phyloP scores from a whole-genome alignment of 2,113 vertebrate genomes.

The Haliaeetus leucogaster region DNA sequence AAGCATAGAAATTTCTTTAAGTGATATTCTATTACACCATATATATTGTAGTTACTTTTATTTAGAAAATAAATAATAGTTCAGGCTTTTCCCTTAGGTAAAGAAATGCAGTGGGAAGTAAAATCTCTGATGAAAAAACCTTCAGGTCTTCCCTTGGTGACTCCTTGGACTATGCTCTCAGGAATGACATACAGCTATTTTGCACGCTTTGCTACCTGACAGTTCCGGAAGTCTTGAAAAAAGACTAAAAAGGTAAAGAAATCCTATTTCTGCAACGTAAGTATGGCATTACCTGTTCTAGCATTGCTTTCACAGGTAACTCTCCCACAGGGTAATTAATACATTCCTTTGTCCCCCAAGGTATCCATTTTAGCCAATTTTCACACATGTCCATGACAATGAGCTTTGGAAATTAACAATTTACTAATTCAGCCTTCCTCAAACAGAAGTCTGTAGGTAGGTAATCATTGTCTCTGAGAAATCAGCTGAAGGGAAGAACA shows the following conservation, averaged over 20 bases:
- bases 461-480: not conserved
- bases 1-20: not conserved
- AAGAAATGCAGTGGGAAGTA: not conserved
- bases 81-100: not conserved
- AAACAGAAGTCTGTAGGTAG: not conserved
- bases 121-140: not conserved
- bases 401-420: not conserved
- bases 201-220: not conserved
- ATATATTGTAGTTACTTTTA: not conserved
- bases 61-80: not conserved
- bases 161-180: not conserved
- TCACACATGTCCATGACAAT: not conserved
- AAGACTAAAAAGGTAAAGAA: not conserved
- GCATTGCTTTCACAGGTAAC: not conserved
- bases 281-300: not conserved
- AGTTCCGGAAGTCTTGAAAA: not conserved
- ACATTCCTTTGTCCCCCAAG: not conserved
- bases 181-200: not conserved
- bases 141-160: not conserved
- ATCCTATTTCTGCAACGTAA: not conserved
- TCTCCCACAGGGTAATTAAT: not conserved
- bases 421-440: not conserved
- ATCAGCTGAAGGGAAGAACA: not conserved
- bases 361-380: not conserved
- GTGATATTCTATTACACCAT: not conserved